Evolutionary conservation across 2,888 invertebrate species (phyloP).

Genomic region (Miltochrista miniata): DNA sequence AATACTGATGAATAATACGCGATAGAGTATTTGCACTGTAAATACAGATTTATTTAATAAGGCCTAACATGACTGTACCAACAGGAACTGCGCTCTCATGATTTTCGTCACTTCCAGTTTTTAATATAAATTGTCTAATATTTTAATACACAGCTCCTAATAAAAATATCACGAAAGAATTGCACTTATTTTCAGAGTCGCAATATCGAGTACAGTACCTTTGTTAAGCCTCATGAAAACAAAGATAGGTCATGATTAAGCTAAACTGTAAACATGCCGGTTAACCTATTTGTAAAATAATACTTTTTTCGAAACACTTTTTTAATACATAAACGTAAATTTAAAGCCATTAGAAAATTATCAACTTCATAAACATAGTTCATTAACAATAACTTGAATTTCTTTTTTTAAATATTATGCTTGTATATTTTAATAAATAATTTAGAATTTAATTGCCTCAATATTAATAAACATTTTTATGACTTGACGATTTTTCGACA

Average conservation of each 20-base stretch:
- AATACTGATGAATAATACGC: conserved; percentile 65
- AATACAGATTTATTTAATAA: conserved; percentile 14
- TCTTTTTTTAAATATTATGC: conserved; percentile 1
- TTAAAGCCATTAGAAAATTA: neutral
- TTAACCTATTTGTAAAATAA: conserved; percentile 1
- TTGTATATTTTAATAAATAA: neutral
- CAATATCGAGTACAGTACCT: conserved; percentile 22
- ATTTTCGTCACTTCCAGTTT: neutral
- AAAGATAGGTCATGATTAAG: conserved; percentile 28
- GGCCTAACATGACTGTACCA: conserved; percentile 22
- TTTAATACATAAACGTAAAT: no score
- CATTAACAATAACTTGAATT: neutral
- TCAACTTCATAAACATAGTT: neutral
- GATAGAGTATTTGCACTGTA: conserved; percentile 30
- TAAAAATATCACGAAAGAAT: conserved; percentile 13
- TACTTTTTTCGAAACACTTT: neutral
- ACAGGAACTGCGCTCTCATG: neutral
- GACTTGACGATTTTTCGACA: conserved; percentile 17
- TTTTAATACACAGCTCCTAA: conserved; percentile 4
- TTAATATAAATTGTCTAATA: no score
- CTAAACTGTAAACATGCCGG: conserved; percentile 32
- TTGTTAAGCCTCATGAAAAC: conserved; percentile 36
- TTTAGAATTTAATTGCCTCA: neutral
- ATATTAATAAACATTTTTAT: neutral
- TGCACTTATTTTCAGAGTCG: conserved; percentile 19